Evolutionary conservation across 1,140 invertebrate genomes (phyloP), one percentile per base, ranked within the genome.

Genomic region (Drosophila takahashii): DNA sequence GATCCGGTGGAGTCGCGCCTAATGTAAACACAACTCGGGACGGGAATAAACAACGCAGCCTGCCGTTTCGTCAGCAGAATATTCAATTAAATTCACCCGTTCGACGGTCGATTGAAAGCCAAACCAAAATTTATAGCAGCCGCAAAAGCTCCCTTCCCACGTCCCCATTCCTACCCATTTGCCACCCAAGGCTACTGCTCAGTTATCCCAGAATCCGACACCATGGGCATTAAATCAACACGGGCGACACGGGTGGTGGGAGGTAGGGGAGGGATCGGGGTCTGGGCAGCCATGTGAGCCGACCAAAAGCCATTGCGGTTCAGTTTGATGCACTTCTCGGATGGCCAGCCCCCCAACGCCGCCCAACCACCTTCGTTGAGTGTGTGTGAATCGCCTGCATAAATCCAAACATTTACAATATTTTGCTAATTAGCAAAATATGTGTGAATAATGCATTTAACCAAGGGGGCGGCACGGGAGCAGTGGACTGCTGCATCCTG

Each of bases 351-450:
- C 39, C 29, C 51, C 36, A 7, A 18, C 11, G 5, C 11, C 7
- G n/a, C 7, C 26, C n/a, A 16, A 7, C 18, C 32, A 3, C 18
- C 9, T 41, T 5, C 16, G 29, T 48, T 7, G 45, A 27, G 34
- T 39, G 56, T 76, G 45, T 42, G 60, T 47, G 50, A 60, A 58
- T 42, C 37, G 58, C 65, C 62, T 62, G 66, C 84, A 84, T 73
- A 84, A 89, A 89, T 87, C 64, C 85, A 84, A 89, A 89, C 85
- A 89, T 89, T 89, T 87, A 90, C 84, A 89, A 87, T 87, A 87
- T 87, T 87, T 87, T 87, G 85, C 84, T 87, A 87, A 87, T 87
- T 87, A 87, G 84, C 84, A 77, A 76, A 83, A 87, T 89, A 84
- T 77, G 84, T 84, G 84, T 87, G 84, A 87, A 87, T 87, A 87